phyloP scores from a whole-genome alignment of 1,140 invertebrate species.

The Drosophila lowei region DNA sequence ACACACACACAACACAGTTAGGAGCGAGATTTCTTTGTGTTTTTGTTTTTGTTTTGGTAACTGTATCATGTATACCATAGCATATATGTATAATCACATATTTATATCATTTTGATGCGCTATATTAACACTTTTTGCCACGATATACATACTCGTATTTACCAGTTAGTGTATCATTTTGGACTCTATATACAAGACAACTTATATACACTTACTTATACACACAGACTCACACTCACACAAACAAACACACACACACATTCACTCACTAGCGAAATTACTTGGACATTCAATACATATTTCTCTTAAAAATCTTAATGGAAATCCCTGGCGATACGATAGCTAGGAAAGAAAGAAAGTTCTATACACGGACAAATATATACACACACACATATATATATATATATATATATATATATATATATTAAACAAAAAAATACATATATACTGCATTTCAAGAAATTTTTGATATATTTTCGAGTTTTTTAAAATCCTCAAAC shows the following conservation, averaged over 20 bases:
- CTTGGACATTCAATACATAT: slow-evolving; percentile 5
- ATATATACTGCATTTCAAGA: slow-evolving; percentile 74
- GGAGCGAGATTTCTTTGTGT: slow-evolving; percentile 38
- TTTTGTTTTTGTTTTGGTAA: slow-evolving; percentile 29
- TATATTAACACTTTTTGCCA: slow-evolving; percentile 52
- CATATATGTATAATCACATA: slow-evolving; percentile 29
- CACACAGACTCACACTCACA: slow-evolving; percentile 35
- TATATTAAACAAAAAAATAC: slow-evolving; percentile 65
- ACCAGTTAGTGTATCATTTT: slow-evolving; percentile 55
- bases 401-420: slow-evolving; percentile 18
- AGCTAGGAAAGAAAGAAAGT: slow-evolving; percentile 44
- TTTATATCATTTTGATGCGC: slow-evolving; percentile 61
- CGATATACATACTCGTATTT: slow-evolving; percentile 20
- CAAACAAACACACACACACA: slow-evolving; percentile 4
- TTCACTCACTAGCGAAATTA: slow-evolving; percentile 42
- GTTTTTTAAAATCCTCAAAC: slow-evolving; percentile 65
- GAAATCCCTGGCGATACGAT: slow-evolving; percentile 41
- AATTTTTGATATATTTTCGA: slow-evolving; percentile 78
- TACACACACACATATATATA: background rate
- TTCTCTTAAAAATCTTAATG: slow-evolving; percentile 50
- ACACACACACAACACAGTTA: slow-evolving; percentile 22
- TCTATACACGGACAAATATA: slow-evolving; percentile 46
- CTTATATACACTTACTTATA: slow-evolving; percentile 44
- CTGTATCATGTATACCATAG: slow-evolving; percentile 22
- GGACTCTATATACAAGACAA: slow-evolving; percentile 50